Conservation (phyloP, 2,113 vertebrate species). For the Atractosteus spatula region DNA sequence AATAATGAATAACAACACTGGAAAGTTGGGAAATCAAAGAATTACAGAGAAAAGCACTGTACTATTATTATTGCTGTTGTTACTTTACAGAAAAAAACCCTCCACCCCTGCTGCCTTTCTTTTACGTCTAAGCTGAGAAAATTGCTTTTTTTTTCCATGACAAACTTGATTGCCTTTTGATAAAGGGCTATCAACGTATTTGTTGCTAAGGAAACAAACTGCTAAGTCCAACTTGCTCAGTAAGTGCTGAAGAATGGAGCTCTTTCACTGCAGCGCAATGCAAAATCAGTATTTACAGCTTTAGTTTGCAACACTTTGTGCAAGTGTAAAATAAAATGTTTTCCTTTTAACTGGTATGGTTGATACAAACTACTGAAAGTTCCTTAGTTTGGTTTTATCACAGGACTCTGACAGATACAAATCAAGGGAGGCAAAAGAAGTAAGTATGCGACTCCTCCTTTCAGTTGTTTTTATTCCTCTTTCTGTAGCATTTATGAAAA, state of each 20-base stretch:
- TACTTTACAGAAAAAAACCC: not conserved
- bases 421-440: too few species aligned
- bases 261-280: not conserved
- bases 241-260: not conserved
- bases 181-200: not conserved
- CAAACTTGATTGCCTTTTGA: conserved; percentile 12
- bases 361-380: too few species aligned
- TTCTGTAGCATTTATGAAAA: too few species aligned
- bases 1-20: too few species aligned
- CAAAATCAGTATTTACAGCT: not conserved
- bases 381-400: too few species aligned
- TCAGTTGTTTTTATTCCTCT: too few species aligned
- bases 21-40: too few species aligned
- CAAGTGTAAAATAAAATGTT: too few species aligned
- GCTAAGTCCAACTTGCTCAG: not conserved
- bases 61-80: not conserved
- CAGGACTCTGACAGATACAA: too few species aligned
- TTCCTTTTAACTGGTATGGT: too few species aligned
- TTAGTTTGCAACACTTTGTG: too few species aligned
- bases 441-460: too few species aligned
- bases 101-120: not conserved
- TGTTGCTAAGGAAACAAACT: conserved; percentile 15
- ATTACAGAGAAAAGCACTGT: not conserved
- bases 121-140: not conserved
- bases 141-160: not conserved